Percentiles rank a stretch among this genome's conserved stretches.
Conservation (phyloP, 2,113 vertebrate genomes). For the Cephalopholis sonnerati region DNA sequence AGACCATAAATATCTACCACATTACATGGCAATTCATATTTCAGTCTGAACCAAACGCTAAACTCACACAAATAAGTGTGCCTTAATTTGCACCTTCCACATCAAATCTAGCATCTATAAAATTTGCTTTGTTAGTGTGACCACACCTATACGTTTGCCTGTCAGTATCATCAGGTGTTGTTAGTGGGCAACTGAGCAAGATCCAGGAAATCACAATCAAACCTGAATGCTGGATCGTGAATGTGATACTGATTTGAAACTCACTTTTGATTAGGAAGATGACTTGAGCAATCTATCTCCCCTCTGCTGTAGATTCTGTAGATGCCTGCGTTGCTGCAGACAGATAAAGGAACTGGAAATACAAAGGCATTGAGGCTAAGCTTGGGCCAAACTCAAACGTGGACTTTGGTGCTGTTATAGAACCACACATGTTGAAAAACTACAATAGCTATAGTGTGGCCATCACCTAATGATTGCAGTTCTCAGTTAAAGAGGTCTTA, state of each 20-base stretch:
- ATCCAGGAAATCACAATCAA: neutral
- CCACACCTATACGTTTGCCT: neutral
- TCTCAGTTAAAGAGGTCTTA: neutral
- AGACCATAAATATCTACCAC: neutral
- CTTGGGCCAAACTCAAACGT: constrained; percentile 1
- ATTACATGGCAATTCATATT: neutral
- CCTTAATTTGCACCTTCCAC: neutral
- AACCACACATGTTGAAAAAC: neutral
- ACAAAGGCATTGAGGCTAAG: neutral
- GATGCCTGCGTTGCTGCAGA: neutral
- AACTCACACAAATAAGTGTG: no score
- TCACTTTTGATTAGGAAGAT: neutral
- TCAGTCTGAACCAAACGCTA: neutral
- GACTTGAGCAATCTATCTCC: neutral
- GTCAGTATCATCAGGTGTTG: neutral
- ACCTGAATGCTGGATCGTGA: neutral
- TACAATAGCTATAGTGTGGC: neutral
- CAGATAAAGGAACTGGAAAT: neutral
- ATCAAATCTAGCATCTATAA: neutral
- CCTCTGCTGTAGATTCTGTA: neutral
- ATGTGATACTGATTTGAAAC: neutral
- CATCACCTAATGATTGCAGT: neutral
- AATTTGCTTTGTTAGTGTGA: neutral
- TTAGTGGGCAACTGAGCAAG: neutral
- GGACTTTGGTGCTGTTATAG: neutral